Percentiles rank a stretch among this genome's conserved stretches.
phyloP scores from a whole-genome alignment of 1,140 invertebrate species.

The Platorchestia sp. region DNA sequence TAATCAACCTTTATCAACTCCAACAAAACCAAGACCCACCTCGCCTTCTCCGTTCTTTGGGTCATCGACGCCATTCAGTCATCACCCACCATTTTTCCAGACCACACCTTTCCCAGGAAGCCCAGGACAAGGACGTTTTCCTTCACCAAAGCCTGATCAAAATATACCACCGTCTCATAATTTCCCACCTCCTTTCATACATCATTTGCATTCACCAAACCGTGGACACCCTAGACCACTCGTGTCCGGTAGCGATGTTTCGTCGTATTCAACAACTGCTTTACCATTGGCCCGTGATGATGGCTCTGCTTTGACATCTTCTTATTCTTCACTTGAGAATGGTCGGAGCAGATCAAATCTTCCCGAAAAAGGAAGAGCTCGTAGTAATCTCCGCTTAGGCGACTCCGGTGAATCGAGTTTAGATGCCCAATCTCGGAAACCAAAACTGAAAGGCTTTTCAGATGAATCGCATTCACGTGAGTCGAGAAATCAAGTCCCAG shows the following conservation, averaged over 20 bases:
- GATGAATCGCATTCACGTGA: background rate
- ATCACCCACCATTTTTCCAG: slow-evolving; percentile 2
- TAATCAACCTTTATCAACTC: background rate
- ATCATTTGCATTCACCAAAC: slow-evolving; percentile 30
- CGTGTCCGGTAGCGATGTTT: background rate
- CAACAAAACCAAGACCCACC: background rate
- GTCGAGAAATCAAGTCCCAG: background rate
- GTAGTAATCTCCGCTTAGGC: background rate
- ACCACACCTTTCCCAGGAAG: background rate
- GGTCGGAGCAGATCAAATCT: slow-evolving; percentile 29
- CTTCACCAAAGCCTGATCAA: background rate
- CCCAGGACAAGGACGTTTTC: background rate
- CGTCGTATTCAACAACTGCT: slow-evolving; percentile 22
- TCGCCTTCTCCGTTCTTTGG: slow-evolving; percentile 24
- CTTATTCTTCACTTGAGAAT: slow-evolving; percentile 31
- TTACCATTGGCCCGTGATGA: background rate
- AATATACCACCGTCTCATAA: background rate
- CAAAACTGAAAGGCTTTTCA: background rate
- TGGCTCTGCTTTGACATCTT: background rate
- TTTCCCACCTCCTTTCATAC: slow-evolving; percentile 23
- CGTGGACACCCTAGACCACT: background rate
- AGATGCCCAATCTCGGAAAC: background rate
- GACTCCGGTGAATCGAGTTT: background rate
- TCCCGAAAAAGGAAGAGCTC: background rate
- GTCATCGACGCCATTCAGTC: slow-evolving; percentile 25